Evolutionary conservation across 2,888 invertebrate species (phyloP).

Genomic region (Leucophenga maculata): DNA sequence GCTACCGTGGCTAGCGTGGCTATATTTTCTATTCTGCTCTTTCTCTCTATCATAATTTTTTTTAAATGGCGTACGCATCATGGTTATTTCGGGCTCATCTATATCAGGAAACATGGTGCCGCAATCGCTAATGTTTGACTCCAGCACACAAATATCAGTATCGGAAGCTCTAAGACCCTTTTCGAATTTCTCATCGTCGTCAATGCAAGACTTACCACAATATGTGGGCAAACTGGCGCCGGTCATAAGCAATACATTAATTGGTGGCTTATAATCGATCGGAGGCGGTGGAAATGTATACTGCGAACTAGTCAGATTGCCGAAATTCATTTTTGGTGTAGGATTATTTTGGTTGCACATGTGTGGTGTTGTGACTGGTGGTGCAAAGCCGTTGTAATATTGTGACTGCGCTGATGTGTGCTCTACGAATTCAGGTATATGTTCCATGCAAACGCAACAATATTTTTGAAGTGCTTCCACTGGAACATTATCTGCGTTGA

Average conservation of each 20-base stretch:
- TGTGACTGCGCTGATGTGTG: neutral
- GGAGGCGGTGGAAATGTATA: neutral
- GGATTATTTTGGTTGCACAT: neutral
- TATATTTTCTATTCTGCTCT: no score
- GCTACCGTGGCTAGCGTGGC: no score
- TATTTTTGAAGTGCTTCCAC: conserved; percentile 38
- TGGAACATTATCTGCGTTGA: conserved; percentile 41
- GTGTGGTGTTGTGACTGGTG: no score
- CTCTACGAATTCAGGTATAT: conserved; percentile 52
- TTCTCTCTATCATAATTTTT: no score
- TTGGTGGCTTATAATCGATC: conserved; percentile 19
- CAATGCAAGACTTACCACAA: conserved; percentile 27
- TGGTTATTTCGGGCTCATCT: conserved; percentile 44
- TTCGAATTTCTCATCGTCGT: neutral
- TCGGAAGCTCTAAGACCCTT: conserved; percentile 29
- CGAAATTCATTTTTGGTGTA: no score
- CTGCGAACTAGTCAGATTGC: neutral
- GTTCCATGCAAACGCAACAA: conserved; percentile 53
- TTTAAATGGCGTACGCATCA: conserved; percentile 41
- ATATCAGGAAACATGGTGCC: conserved; percentile 41
- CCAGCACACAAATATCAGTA: conserved; percentile 47
- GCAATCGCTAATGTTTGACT: conserved; percentile 43
- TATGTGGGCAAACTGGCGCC: conserved; percentile 39
- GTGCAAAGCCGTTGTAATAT: neutral
- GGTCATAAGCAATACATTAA: conserved; percentile 48